These are phyloP conservation scores for Coluber constrictor DNA, from an alignment of 2,797 vertebrate species.

Conservation along the genomic window DNA sequence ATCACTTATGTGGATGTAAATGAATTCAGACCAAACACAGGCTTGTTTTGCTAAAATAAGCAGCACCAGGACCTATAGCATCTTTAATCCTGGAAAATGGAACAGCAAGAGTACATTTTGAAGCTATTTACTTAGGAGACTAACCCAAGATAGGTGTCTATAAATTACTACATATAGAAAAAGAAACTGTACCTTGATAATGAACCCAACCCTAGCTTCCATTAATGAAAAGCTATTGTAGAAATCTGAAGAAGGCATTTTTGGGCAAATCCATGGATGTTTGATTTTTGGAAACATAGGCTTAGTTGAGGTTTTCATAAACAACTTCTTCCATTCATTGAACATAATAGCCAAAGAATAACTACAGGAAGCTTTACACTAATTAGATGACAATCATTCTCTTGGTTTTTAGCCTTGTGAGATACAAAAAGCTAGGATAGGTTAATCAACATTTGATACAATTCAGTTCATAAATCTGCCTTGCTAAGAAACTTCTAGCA, in stretches of 20 bases:
- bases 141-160: background rate
- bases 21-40: background rate
- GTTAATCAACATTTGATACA: background rate
- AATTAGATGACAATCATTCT: background rate
- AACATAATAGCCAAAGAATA: background rate
- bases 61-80: background rate
- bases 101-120: background rate
- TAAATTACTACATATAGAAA: background rate
- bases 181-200: background rate
- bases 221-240: background rate
- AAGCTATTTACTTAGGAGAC: background rate
- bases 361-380: background rate
- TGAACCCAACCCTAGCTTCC: background rate
- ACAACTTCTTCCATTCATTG: background rate
- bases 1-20: background rate
- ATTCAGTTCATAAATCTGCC: background rate
- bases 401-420: background rate
- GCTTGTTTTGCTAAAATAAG: background rate
- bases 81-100: background rate
- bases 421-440: background rate
- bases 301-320: background rate
- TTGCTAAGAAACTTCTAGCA: background rate
- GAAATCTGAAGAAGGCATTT: background rate
- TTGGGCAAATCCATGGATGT: background rate
- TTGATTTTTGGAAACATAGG: background rate